Percentiles rank a stretch among this genome's conserved stretches.
These are phyloP conservation scores for Ctenodactylus gundi DNA, from an alignment of 2,113 vertebrate genomes.

Conservation along the genomic window DNA sequence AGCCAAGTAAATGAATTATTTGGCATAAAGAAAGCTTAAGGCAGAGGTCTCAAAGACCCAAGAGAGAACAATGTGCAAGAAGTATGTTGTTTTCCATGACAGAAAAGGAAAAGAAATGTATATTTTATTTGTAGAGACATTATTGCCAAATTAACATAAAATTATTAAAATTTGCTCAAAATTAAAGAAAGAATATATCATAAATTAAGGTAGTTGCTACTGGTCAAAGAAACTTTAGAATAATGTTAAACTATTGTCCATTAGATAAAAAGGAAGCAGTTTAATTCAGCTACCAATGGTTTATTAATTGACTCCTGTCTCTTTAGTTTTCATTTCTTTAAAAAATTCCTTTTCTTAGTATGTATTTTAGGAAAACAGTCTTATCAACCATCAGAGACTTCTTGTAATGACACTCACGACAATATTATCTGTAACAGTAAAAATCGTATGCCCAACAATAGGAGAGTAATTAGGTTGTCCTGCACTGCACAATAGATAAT, in stretches of 20 bases:
- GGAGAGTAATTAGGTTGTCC: neutral
- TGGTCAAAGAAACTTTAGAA: neutral
- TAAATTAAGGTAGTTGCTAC: neutral
- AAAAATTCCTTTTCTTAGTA: neutral
- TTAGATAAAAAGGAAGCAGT: neutral
- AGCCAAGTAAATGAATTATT: neutral
- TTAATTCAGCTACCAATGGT: fast-evolving
- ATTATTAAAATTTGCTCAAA: neutral
- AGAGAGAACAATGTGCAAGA: neutral
- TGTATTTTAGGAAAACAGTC: neutral
- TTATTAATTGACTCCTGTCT: too few species aligned
- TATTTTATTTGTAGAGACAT: neutral
- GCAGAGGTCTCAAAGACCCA: neutral
- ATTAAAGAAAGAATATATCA: neutral
- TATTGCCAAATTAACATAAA: neutral
- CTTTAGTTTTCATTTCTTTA: neutral
- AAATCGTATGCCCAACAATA: neutral
- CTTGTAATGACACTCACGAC: neutral
- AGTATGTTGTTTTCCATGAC: neutral
- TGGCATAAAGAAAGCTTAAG: neutral
- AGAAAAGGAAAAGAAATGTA: neutral
- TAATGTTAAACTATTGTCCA: neutral
- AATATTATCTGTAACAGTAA: neutral
- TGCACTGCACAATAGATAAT: neutral
- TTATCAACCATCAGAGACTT: neutral